Conservation (phyloP, 1,140 invertebrate genomes). For the Drosophila takahashii region DNA sequence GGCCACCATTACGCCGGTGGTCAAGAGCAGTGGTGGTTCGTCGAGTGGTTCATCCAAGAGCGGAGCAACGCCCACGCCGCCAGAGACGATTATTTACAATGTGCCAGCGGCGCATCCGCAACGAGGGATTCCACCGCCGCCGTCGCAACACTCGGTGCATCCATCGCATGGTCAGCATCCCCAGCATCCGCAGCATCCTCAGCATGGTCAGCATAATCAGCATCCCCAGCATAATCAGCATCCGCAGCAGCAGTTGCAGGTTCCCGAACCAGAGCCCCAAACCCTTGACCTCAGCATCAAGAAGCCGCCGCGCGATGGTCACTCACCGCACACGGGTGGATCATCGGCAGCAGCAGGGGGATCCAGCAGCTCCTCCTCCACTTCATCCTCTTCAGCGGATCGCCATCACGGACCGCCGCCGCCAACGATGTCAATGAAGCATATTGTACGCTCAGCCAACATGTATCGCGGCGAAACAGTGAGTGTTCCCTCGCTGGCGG, state of each 20-base stretch:
- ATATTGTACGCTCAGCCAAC: constrained; percentile 63
- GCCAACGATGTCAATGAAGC: constrained; percentile 55
- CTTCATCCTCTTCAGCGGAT: constrained; percentile 14
- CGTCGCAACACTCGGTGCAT: constrained; percentile 17
- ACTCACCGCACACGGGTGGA: constrained; percentile 85
- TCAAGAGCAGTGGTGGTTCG: constrained; percentile 85
- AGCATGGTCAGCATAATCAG: constrained; percentile 4
- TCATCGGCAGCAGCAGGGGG: too few relatives aligned
- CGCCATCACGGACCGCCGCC: constrained; percentile 85
- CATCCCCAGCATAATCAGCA: constrained; percentile 9
- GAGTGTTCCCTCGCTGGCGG: constrained; percentile 36
- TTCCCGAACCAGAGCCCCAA: constrained; percentile 86
- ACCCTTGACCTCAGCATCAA: constrained; percentile 93
- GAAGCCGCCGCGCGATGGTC: constrained; percentile 87
- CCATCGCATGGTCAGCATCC: constrained; percentile 14
- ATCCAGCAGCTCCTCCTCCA: not conserved
- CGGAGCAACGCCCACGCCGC: constrained; percentile 84
- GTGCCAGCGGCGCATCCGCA: constrained; percentile 40
- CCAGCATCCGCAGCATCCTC: constrained; percentile 4
- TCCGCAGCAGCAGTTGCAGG: constrained; percentile 8
- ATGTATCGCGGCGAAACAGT: constrained; percentile 70
- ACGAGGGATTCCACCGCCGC: constrained; percentile 19
- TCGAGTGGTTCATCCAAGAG: constrained; percentile 67
- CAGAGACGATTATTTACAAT: constrained; percentile 86
- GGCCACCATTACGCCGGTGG: constrained; percentile 81